These are phyloP conservation scores for Zelleria hepariella DNA, from an alignment of 2,888 invertebrate species.

Conservation along the genomic window DNA sequence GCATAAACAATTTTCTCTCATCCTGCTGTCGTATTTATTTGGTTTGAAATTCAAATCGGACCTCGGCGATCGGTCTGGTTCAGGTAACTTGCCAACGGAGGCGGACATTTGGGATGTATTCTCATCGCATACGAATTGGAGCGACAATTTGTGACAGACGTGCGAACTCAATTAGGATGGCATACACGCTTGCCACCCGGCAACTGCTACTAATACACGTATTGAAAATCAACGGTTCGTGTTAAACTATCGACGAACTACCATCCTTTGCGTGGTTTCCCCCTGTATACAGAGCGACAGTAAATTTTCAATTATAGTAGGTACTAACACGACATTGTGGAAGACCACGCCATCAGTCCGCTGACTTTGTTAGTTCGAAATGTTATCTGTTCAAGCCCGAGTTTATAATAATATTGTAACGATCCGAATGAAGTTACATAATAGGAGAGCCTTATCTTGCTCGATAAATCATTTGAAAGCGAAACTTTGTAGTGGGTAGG, in stretches of 20 bases:
- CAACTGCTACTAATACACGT: conserved; percentile 54
- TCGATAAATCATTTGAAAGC: not conserved
- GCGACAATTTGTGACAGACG: conserved; percentile 60
- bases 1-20: not conserved
- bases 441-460: not conserved
- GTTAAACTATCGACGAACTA: conserved; percentile 36
- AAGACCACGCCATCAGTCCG: too few relatives aligned
- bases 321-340: too few relatives aligned
- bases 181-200: conserved; percentile 57
- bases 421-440: not conserved
- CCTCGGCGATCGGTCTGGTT: not conserved
- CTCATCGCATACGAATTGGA: conserved; percentile 56
- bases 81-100: conserved; percentile 11
- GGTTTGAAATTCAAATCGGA: not conserved
- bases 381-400: not conserved
- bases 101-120: conserved; percentile 27
- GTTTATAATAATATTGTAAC: not conserved
- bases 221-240: conserved; percentile 51
- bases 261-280: too few relatives aligned
- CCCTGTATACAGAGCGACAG: too few relatives aligned
- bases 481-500: not conserved
- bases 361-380: not conserved
- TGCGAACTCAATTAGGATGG: conserved; percentile 57
- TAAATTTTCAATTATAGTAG: too few relatives aligned
- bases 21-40: not conserved